A percentile compares a stretch with the other conserved stretches of the same genome.
These are phyloP conservation scores for Mya arenaria DNA, from an alignment of 1,140 invertebrate genomes.

Conservation along the genomic window DNA sequence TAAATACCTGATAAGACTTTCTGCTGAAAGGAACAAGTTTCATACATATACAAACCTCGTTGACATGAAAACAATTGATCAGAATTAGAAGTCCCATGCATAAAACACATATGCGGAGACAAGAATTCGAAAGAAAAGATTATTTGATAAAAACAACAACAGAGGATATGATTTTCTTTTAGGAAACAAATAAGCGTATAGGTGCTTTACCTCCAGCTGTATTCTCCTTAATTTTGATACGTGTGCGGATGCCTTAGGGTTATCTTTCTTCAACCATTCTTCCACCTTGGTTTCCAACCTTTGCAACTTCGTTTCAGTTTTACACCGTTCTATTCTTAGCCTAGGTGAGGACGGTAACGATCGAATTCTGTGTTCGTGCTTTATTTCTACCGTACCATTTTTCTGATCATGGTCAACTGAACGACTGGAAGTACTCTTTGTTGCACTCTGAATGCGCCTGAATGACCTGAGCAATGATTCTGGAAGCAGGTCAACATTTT, in stretches of 20 bases:
- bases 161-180: background rate
- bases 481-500: background rate
- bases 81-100: background rate
- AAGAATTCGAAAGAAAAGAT: background rate
- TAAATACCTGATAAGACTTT: background rate
- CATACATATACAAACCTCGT: background rate
- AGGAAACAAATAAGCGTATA: background rate
- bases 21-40: background rate
- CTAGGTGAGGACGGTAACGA: slow-evolving; percentile 28
- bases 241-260: slow-evolving; percentile 63
- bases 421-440: background rate
- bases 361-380: slow-evolving; percentile 7
- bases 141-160: background rate
- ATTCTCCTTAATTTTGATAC: slow-evolving; percentile 67
- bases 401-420: background rate
- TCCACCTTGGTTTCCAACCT: slow-evolving; percentile 66
- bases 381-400: background rate
- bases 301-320: slow-evolving; percentile 60
- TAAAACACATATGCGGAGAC: background rate
- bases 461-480: slow-evolving; percentile 40
- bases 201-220: slow-evolving; percentile 58
- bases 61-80: background rate
- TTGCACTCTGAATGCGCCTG: slow-evolving; percentile 59
- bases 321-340: slow-evolving; percentile 31
- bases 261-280: slow-evolving; percentile 67